Evolutionary conservation across 2,113 vertebrate genomes (phyloP).

Genomic region (Aepyceros melampus): DNA sequence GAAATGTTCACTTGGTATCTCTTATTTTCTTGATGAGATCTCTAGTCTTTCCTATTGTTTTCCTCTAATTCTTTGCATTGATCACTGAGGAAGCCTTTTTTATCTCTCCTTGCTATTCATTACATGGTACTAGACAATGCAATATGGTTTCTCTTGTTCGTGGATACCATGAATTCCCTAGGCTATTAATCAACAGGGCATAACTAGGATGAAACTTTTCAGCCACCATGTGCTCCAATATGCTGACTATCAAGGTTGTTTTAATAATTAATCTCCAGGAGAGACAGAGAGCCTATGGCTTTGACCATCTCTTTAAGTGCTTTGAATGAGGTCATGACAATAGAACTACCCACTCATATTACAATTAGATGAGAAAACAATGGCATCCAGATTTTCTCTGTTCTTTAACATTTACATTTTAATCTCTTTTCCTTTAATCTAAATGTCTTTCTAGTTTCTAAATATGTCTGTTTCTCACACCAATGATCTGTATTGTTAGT

Average conservation of each 20-base stretch:
- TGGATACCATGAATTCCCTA: background rate
- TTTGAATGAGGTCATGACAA: background rate
- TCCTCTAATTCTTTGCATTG: no score
- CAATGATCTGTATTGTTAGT: background rate
- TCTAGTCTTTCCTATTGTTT: no score
- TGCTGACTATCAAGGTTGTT: conserved; percentile 1
- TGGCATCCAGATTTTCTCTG: background rate
- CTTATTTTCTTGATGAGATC: no score
- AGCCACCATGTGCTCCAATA: background rate
- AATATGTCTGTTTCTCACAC: background rate
- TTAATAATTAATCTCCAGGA: conserved; percentile 25
- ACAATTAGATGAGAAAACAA: background rate
- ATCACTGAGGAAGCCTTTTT: no score
- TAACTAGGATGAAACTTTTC: conserved; percentile 25
- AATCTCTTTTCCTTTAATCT: background rate
- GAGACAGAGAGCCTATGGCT: background rate
- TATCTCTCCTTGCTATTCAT: background rate
- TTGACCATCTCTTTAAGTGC: background rate
- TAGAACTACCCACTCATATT: background rate
- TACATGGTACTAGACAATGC: background rate
- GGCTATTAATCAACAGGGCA: conserved; percentile 13
- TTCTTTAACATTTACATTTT: background rate
- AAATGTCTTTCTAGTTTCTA: background rate
- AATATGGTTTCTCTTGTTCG: background rate
- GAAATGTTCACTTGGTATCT: no score